A percentile compares a stretch with the other conserved stretches of the same genome.
These are phyloP conservation scores for Hyles vespertilio DNA, from an alignment of 1,140 invertebrate genomes.

Conservation along the genomic window DNA sequence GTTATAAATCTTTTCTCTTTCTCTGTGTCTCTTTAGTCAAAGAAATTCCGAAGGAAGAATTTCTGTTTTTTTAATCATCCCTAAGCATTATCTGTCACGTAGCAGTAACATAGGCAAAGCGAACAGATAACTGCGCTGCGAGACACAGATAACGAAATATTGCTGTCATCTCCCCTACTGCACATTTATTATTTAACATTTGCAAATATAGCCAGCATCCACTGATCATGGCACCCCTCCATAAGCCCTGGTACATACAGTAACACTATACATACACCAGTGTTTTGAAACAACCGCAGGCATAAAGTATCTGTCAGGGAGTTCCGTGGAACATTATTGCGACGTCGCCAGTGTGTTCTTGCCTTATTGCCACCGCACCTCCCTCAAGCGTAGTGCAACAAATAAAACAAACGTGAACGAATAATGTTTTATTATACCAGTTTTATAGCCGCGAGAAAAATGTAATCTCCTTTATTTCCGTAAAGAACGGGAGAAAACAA, in stretches of 20 bases:
- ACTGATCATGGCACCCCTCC: slow-evolving; percentile 25
- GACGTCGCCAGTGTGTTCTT: slow-evolving; percentile 27
- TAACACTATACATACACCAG: background rate
- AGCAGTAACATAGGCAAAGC: background rate
- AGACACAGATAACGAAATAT: slow-evolving; percentile 34
- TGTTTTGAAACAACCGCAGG: slow-evolving; percentile 21
- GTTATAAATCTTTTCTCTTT: too few relatives aligned
- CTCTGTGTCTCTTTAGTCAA: too few relatives aligned
- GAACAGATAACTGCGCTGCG: slow-evolving; percentile 27
- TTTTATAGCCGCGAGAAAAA: slow-evolving; percentile 54
- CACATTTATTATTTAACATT: slow-evolving; percentile 53
- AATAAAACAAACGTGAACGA: slow-evolving; percentile 42
- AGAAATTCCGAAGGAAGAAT: too few relatives aligned
- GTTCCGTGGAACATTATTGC: slow-evolving; percentile 24
- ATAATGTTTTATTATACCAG: slow-evolving; percentile 59
- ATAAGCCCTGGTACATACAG: slow-evolving; percentile 21
- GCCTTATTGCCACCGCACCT: slow-evolving; percentile 28
- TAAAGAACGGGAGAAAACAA: slow-evolving; percentile 5
- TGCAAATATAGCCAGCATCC: slow-evolving; percentile 35
- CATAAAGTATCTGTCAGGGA: slow-evolving; percentile 31
- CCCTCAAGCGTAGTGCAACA: slow-evolving; percentile 43
- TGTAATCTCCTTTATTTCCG: slow-evolving; percentile 51
- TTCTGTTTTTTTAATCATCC: too few relatives aligned
- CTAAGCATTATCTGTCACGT: too few relatives aligned
- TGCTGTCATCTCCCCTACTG: slow-evolving; percentile 26